Evolutionary conservation across 2,113 vertebrate genomes (phyloP).

Genomic region (Colinus virginianus): DNA sequence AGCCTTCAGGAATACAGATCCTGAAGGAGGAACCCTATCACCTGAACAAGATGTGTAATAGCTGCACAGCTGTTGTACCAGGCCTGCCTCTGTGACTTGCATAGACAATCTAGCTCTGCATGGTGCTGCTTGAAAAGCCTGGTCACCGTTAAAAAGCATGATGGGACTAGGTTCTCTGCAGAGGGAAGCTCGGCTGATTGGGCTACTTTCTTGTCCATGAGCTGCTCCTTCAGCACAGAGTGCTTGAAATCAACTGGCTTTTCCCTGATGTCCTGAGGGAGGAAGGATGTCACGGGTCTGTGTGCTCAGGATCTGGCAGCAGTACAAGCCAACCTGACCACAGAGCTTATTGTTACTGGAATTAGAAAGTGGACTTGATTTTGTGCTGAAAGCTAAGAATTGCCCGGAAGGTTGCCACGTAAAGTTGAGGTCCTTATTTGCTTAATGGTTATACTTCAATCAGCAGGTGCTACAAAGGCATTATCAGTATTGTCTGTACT

Average conservation of each 20-base stretch:
- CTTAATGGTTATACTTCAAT: background rate
- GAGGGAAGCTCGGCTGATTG: background rate
- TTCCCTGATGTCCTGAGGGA: background rate
- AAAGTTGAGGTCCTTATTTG: background rate
- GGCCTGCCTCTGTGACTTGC: conserved; percentile 38
- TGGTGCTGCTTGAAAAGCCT: accelerated
- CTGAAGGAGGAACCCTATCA: conserved; percentile 55
- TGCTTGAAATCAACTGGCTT: background rate
- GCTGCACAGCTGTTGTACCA: conserved; percentile 52
- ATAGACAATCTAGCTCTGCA: background rate
- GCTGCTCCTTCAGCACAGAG: background rate
- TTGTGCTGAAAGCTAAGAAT: background rate
- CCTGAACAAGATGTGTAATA: conserved; percentile 50
- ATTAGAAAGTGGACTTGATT: background rate
- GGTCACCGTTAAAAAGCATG: accelerated
- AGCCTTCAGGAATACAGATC: conserved; percentile 41
- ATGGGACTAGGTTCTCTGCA: background rate
- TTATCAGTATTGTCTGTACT: background rate
- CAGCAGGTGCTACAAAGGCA: background rate
- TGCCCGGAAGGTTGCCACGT: background rate
- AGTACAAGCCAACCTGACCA: background rate
- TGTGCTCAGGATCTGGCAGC: background rate
- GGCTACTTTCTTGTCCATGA: background rate
- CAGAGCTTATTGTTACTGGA: background rate
- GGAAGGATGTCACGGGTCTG: background rate